These are phyloP conservation scores for Petrosia ficiformis DNA, from an alignment of 37 sponge, comb jelly and placozoan genomes.

Conservation along the genomic window DNA sequence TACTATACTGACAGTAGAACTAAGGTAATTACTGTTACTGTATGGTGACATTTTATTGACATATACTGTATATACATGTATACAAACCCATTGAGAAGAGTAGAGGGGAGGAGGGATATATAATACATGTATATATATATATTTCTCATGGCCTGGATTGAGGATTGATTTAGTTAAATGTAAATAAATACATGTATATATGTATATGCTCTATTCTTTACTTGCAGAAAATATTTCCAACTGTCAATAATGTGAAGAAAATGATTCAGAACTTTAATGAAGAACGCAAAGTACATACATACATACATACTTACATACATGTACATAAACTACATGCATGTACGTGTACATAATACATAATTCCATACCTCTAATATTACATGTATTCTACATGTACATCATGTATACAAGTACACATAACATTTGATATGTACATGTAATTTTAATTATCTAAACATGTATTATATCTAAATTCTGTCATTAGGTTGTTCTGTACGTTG, in stretches of 20 bases:
- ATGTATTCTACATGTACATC: no score
- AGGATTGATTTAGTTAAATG: no score
- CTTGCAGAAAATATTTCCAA: constrained; percentile 67
- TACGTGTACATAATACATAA: no score
- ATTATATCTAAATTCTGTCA: background rate
- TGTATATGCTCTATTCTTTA: background rate
- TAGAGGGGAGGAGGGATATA: background rate
- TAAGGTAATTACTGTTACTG: no score
- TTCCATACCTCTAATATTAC: background rate
- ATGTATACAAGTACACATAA: no score
- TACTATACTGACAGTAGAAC: no score
- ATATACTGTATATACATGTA: no score
- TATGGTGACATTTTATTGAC: no score
- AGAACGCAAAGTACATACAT: constrained; percentile 30
- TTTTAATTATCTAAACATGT: background rate
- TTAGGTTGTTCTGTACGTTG: constrained; percentile 64
- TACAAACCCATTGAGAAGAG: background rate
- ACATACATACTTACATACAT: background rate
- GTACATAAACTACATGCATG: no score
- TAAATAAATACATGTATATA: background rate
- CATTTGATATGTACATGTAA: no score
- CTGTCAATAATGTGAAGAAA: constrained; percentile 64
- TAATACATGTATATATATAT: no score
- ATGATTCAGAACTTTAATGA: constrained; percentile 54
- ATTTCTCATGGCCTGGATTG: background rate